These are phyloP conservation scores for Sebastes glaucus DNA, from an alignment of 2,797 vertebrate species.

Conservation along the genomic window DNA sequence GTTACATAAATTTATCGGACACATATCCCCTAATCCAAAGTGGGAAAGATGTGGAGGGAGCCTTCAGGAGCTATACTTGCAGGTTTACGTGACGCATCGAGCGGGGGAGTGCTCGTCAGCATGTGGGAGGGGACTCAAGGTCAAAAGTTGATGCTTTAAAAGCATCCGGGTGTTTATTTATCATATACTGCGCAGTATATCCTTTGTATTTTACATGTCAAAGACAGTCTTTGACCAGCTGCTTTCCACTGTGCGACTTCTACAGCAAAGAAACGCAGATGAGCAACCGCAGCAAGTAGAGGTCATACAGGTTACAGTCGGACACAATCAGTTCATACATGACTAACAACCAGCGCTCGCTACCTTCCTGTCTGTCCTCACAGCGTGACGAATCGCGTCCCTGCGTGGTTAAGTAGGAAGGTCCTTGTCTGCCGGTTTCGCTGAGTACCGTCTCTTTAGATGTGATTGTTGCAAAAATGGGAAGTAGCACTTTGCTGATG, in stretches of 20 bases:
- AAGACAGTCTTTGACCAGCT: neutral
- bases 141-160: neutral
- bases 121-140: neutral
- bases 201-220: neutral
- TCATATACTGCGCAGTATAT: neutral
- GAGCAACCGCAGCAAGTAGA: neutral
- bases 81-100: neutral
- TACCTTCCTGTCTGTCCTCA: conserved; percentile 22
- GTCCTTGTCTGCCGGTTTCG: conserved; percentile 19
- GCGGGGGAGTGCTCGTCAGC: neutral
- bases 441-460: conserved; percentile 31
- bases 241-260: neutral
- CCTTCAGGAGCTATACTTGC: neutral
- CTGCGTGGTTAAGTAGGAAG: conserved; percentile 17
- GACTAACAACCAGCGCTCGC: conserved; percentile 1
- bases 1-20: no score
- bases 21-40: neutral
- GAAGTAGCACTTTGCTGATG: conserved; percentile 58
- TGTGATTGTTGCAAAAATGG: conserved; percentile 40
- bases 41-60: neutral
- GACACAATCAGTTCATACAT: neutral
- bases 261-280: conserved; percentile 8
- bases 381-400: neutral
- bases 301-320: neutral
- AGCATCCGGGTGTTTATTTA: neutral